Percentiles rank a stretch among this genome's conserved stretches.
Conservation (phyloP, 2,797 vertebrate species). For the Dromococcyx pavoninus region DNA sequence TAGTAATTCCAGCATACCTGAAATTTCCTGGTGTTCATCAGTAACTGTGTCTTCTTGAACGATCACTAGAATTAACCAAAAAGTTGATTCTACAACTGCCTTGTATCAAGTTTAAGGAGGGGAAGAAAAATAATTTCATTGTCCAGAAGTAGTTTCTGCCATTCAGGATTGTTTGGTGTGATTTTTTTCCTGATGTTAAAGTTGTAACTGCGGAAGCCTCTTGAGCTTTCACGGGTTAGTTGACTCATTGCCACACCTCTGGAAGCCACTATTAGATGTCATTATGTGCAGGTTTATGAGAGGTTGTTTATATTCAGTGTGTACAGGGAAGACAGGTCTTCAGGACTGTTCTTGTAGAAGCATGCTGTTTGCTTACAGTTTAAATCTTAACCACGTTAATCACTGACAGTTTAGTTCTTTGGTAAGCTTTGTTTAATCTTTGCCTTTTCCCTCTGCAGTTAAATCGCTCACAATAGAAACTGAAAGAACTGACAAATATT, state of each 20-base stretch:
- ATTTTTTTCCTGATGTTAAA: not conserved
- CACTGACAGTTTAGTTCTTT: conserved; percentile 9
- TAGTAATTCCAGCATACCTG: not conserved
- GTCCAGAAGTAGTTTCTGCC: not conserved
- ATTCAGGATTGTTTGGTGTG: not conserved
- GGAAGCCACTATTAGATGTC: not conserved
- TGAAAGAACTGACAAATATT: conserved; percentile 57
- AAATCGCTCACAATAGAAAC: conserved; percentile 46
- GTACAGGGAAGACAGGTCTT: not conserved
- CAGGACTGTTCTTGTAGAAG: not conserved
- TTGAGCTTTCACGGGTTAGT: not conserved
- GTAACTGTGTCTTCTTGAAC: not conserved
- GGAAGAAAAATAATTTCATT: not conserved
- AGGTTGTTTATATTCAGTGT: not conserved
- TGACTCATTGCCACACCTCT: not conserved
- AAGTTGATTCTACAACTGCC: not conserved
- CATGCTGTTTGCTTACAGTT: conserved; percentile 4
- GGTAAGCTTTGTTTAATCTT: conserved; percentile 34
- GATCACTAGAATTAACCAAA: not conserved
- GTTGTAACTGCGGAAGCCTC: not conserved
- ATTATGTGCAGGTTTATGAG: not conserved
- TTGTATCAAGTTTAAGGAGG: not conserved
- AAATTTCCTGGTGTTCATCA: not conserved
- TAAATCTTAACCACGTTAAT: not conserved
- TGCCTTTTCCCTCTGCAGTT: conserved; percentile 21